phyloP scores from a whole-genome alignment of 2,888 invertebrate genomes.

The Yponomeuta cagnagella region DNA sequence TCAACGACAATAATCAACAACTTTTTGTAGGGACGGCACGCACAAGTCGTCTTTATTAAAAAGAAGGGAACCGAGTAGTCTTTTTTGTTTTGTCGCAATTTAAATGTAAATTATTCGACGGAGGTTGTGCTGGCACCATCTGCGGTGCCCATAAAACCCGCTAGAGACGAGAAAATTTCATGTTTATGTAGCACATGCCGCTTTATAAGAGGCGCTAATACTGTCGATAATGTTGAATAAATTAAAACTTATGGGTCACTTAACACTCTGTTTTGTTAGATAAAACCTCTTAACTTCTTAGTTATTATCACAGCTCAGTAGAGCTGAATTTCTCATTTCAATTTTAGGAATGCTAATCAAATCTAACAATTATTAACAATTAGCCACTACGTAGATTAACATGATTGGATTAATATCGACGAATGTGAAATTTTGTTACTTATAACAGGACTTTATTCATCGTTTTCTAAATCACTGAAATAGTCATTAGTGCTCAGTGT shows the following conservation, averaged over 20 bases:
- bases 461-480: background rate
- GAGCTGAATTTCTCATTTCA: too few species aligned
- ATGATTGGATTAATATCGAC: too few species aligned
- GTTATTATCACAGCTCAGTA: background rate
- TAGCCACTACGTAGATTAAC: too few species aligned
- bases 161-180: constrained; percentile 32
- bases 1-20: constrained; percentile 6
- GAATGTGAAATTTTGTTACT: too few species aligned
- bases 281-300: background rate
- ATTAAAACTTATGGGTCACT: constrained; percentile 13
- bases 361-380: too few species aligned
- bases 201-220: constrained; percentile 19
- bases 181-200: constrained; percentile 34
- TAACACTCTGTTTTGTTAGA: background rate
- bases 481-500: background rate
- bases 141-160: constrained; percentile 29
- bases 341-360: too few species aligned
- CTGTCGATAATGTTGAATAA: constrained; percentile 17
- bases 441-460: background rate
- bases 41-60: constrained; percentile 27
- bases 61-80: constrained; percentile 18
- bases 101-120: constrained; percentile 44
- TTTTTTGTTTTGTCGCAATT: constrained; percentile 35
- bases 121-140: constrained; percentile 29
- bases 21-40: constrained; percentile 22